Base-by-base conservation (phyloP, 2,113 vertebrate species). In the Phasianus colchicus region DNA sequence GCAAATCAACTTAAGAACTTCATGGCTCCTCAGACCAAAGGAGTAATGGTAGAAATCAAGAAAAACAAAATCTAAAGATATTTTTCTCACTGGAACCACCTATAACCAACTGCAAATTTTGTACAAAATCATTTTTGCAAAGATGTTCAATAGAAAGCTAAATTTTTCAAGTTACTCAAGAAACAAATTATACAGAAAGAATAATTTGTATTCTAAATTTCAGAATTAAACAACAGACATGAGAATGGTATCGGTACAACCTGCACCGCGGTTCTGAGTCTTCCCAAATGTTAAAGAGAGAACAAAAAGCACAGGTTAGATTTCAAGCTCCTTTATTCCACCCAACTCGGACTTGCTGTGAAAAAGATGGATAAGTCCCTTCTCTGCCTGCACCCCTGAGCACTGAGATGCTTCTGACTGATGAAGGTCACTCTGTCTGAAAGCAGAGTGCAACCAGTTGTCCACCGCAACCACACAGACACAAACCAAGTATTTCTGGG, bases 1-100 rank as follows among this genome's bases (percentile, higher is more conserved):
- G 65, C 72, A 94, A 84, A 95, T 95, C 84, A 94, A 94, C 94
- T 94, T 93, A 95, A 94, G 94, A 94, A 91, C 81, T 86, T 77
- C 55, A 90, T 75, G 83, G 78, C 47, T 64, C 54, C 61, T n/a
- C 48, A 72, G 82, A 76, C 71, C 82, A 78, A 57, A 69, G 93
- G 90, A 30, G 57, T 48, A 87, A 38, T 43, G 65, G 78, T 83
- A 92, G 19, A 47, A 43, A 27, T 24, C 40, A 75, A 27, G 22
- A 75, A 32, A 34, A 36, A 29, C 6, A 13, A 45, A 27, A 34
- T 29, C 11, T 58, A 60, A 47, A 60, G 27, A 29, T 13, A 27
- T 24, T 17, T 40, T 5, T n/a, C 34, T 27, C 7, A 20, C 29
- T 38, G 18, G 27, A 32, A 43, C 20, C 55, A 32, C 32, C 29